Percentiles rank a stretch among this genome's conserved stretches.
These are phyloP conservation scores for Clanis bilineata DNA, from an alignment of 2,888 invertebrate genomes.

Conservation along the genomic window DNA sequence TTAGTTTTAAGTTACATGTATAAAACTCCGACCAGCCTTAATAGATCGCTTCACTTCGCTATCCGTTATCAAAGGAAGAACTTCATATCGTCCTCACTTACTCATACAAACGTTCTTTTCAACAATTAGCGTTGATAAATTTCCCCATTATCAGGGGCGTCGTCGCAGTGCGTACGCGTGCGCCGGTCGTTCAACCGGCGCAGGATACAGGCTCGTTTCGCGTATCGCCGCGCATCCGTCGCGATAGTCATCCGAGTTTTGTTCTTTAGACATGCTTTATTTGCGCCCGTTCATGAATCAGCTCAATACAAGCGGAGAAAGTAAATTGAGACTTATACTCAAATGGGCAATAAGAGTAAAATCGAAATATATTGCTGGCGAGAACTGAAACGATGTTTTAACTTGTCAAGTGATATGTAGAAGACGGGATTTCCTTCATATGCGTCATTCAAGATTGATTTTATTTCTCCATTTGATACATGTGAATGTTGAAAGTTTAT, in stretches of 20 bases:
- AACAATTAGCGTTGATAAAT: conserved; percentile 44
- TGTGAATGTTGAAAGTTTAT: too few relatives aligned
- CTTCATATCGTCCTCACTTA: background rate
- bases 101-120: conserved; percentile 19
- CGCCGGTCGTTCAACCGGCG: conserved; percentile 52
- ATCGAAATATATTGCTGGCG: background rate
- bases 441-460: background rate
- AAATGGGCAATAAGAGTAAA: conserved; percentile 1
- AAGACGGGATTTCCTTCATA: background rate
- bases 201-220: conserved; percentile 59
- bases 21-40: background rate
- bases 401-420: conserved; percentile 1
- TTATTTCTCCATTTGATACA: too few relatives aligned
- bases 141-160: conserved; percentile 46
- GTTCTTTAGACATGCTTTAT: conserved; percentile 11
- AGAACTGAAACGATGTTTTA: background rate
- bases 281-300: conserved; percentile 24
- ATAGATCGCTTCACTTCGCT: background rate
- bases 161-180: conserved; percentile 8
- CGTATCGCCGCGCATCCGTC: conserved; percentile 59
- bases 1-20: background rate
- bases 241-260: conserved; percentile 37
- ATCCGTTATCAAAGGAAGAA: background rate
- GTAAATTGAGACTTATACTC: conserved; percentile 14
- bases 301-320: conserved; percentile 6